A percentile compares a stretch with the other conserved stretches of the same genome.
Evolutionary conservation across 2,797 vertebrate genomes (phyloP).

Genomic region (Anguilla obscura): DNA sequence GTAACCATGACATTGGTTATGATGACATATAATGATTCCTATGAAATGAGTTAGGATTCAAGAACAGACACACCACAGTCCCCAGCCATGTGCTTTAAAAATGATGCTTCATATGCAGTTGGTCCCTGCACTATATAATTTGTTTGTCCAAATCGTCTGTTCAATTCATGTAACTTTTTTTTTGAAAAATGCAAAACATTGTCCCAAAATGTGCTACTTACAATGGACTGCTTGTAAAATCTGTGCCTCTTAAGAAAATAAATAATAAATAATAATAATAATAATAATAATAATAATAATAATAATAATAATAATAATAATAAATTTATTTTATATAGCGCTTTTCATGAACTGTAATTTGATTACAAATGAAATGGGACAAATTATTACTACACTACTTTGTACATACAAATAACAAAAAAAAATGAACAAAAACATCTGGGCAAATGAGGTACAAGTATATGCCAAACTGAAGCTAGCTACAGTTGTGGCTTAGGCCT

Average conservation of each 20-base stretch:
- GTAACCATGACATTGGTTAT: background rate
- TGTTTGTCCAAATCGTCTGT: background rate
- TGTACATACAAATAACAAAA: background rate
- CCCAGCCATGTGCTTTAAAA: background rate
- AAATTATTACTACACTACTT: background rate
- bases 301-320: no score
- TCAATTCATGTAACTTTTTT: background rate
- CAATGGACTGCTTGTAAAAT: background rate
- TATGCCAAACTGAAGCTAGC: no score
- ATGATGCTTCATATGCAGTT: background rate
- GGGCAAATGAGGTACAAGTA: no score
- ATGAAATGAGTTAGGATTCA: background rate
- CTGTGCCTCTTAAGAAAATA: background rate
- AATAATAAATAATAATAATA: no score
- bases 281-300: no score
- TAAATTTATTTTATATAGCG: no score
- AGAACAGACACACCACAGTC: background rate
- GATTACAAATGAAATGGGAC: background rate
- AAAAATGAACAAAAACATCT: no score
- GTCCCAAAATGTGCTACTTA: background rate
- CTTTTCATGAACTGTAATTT: no score
- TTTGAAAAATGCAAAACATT: background rate
- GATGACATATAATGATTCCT: background rate
- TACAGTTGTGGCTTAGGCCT: background rate
- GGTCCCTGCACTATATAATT: background rate